Evolutionary conservation across 2,113 vertebrate species (phyloP).

Genomic region (Abramis brama): DNA sequence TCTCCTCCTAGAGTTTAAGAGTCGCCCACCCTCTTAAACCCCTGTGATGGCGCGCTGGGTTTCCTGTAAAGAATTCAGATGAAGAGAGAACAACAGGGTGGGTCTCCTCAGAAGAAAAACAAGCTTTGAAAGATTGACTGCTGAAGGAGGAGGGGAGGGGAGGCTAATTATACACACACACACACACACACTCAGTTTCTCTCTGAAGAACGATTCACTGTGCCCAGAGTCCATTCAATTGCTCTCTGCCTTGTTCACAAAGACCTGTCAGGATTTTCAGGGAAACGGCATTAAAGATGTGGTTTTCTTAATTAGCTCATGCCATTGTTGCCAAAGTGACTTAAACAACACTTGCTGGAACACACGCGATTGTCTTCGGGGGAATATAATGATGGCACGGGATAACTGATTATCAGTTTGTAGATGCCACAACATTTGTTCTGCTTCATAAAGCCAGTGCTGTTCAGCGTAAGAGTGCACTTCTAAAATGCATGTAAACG

Average conservation of each 20-base stretch:
- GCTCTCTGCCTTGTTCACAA: conserved; percentile 75
- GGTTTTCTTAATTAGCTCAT: conserved; percentile 68
- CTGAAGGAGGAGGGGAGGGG: conserved; percentile 46
- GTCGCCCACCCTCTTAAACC: conserved; percentile 24
- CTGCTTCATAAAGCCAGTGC: conserved; percentile 39
- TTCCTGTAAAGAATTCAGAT: conserved; percentile 52
- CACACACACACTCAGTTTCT: conserved; percentile 50
- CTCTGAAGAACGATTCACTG: conserved; percentile 66
- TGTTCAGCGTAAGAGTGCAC: neutral
- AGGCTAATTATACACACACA: conserved; percentile 52
- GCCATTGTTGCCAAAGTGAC: conserved; percentile 66
- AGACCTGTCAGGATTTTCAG: conserved; percentile 75
- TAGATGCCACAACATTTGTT: conserved; percentile 40
- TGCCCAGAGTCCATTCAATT: conserved; percentile 72
- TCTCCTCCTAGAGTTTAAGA: conserved; percentile 35
- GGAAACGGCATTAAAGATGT: conserved; percentile 74
- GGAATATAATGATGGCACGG: neutral
- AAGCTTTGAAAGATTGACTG: conserved; percentile 61
- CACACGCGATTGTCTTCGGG: conserved; percentile 37
- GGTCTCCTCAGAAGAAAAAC: conserved; percentile 60
- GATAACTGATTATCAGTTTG: conserved; percentile 35
- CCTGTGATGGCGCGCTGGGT: conserved; percentile 35
- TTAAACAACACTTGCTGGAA: conserved; percentile 49
- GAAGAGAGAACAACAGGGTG: conserved; percentile 57
- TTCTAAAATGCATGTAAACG: neutral